These are phyloP conservation scores for Schlechtendalia chinensis DNA, from an alignment of 1,140 invertebrate species.

Conservation along the genomic window DNA sequence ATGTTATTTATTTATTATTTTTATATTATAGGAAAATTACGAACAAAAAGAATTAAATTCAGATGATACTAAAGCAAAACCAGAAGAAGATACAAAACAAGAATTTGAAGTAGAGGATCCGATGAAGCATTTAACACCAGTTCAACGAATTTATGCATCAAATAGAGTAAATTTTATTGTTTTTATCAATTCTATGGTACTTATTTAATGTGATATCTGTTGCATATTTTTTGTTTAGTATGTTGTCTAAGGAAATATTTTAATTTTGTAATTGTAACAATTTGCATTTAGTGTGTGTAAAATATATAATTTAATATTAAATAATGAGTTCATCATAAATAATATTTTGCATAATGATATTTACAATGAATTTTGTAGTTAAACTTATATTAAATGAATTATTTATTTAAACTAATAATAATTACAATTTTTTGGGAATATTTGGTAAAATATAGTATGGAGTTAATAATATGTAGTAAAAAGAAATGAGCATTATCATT, in stretches of 20 bases:
- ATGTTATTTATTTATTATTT: not conserved
- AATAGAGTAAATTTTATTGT: constrained; percentile 29
- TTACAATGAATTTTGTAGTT: too few species aligned
- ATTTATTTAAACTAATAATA: too few species aligned
- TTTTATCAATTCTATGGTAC: not conserved
- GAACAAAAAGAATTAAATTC: constrained; percentile 45
- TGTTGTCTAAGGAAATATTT: not conserved
- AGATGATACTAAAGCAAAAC: constrained; percentile 31
- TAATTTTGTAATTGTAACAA: not conserved
- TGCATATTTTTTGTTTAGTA: not conserved
- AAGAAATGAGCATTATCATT: too few species aligned
- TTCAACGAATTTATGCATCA: constrained; percentile 46
- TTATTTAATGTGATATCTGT: too few species aligned
- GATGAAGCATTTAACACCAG: constrained; percentile 32
- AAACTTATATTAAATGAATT: too few species aligned
- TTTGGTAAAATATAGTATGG: too few species aligned
- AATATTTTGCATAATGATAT: too few species aligned
- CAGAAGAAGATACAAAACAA: constrained; percentile 5
- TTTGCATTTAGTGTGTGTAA: too few species aligned
- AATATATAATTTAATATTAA: too few species aligned
- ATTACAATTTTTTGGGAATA: too few species aligned
- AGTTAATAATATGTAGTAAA: too few species aligned
- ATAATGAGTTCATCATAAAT: too few species aligned
- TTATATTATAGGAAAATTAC: constrained; percentile 31
- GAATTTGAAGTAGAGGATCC: constrained; percentile 33